These are phyloP conservation scores for Pseudotriccus pelzelni DNA, from an alignment of 2,797 vertebrate species.

Conservation along the genomic window DNA sequence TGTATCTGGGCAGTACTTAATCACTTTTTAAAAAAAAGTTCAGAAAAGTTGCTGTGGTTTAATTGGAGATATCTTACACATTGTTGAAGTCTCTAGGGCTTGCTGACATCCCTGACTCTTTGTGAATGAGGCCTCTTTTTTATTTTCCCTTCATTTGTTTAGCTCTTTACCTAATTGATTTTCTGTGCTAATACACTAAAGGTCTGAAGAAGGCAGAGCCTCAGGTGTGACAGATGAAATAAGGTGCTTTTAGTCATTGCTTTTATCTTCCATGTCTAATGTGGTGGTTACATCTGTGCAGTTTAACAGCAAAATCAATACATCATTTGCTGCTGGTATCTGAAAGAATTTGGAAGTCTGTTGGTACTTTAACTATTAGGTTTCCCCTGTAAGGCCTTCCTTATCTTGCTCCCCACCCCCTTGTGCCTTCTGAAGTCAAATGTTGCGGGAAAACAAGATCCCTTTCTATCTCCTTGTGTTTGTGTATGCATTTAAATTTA, in stretches of 20 bases:
- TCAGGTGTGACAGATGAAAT: constrained; percentile 82
- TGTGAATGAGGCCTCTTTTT: constrained; percentile 68
- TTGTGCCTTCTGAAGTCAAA: not conserved
- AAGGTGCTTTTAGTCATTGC: constrained; percentile 78
- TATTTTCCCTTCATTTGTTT: constrained; percentile 77
- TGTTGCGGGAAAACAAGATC: not conserved
- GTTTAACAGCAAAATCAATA: constrained; percentile 82
- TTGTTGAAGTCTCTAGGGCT: constrained; percentile 50
- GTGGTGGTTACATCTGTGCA: constrained; percentile 81
- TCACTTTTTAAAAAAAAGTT: constrained; percentile 42
- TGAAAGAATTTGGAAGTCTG: constrained; percentile 72
- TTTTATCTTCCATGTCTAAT: constrained; percentile 83
- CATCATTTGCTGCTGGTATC: constrained; percentile 75
- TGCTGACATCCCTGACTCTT: constrained; percentile 58
- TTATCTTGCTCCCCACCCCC: not conserved
- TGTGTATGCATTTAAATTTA: not conserved
- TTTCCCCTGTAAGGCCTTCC: constrained; percentile 36
- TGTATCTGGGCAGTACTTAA: constrained; percentile 11
- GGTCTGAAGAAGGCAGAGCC: constrained; percentile 75
- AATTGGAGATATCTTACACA: constrained; percentile 54
- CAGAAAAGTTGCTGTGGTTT: constrained; percentile 53
- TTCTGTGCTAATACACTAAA: constrained; percentile 80
- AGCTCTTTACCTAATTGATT: constrained; percentile 83
- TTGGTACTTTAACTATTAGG: constrained; percentile 74
- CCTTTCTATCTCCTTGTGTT: not conserved